A percentile compares a stretch with the other conserved stretches of the same genome.
Conservation (phyloP, 1,140 invertebrate species). For the Mamestra configurata region DNA sequence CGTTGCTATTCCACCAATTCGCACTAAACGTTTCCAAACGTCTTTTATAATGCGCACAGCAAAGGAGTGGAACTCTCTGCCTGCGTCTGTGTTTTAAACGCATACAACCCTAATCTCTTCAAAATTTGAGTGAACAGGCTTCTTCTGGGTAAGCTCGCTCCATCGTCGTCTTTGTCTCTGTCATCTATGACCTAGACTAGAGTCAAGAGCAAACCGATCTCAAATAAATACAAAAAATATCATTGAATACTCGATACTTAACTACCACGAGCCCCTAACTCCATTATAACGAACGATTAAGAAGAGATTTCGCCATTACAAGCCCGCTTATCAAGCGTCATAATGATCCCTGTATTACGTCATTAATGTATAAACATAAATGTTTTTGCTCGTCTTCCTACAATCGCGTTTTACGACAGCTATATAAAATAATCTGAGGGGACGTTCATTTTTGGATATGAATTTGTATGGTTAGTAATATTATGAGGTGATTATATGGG, state of each 20-base stretch:
- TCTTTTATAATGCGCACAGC: too few relatives aligned
- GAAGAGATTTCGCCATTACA: background rate
- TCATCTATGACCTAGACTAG: too few relatives aligned
- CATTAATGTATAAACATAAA: slow-evolving; percentile 3
- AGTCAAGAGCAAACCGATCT: too few relatives aligned
- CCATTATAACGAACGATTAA: slow-evolving; percentile 5
- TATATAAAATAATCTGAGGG: slow-evolving; percentile 6
- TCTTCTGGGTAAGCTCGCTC: too few relatives aligned
- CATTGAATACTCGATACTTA: background rate
- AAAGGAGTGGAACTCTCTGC: too few relatives aligned
- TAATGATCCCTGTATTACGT: background rate
- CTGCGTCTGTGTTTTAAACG: too few relatives aligned
- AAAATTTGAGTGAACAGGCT: too few relatives aligned
- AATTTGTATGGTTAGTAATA: background rate
- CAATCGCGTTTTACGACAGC: background rate
- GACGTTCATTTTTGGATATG: background rate
- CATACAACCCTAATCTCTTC: too few relatives aligned
- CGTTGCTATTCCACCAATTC: too few relatives aligned
- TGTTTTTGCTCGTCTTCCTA: background rate
- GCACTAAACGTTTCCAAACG: too few relatives aligned
- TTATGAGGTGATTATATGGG: background rate
- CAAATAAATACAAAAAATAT: background rate
- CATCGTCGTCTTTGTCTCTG: too few relatives aligned
- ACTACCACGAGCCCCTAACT: background rate
- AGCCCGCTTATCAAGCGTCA: background rate